Conservation (phyloP, 2,888 invertebrate species). For the Drosophila suboccidentalis region DNA sequence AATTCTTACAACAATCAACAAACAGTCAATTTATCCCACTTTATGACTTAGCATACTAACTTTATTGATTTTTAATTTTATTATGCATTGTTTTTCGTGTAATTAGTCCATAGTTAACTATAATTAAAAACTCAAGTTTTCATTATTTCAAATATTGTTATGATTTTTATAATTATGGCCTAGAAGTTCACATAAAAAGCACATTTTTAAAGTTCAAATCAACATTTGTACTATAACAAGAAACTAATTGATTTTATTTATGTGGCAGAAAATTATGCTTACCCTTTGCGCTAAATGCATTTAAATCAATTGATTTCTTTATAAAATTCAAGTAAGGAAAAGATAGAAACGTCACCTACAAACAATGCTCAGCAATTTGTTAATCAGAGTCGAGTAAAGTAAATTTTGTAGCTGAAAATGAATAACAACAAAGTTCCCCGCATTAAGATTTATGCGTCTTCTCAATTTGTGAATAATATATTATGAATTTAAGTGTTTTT, state of each 20-base stretch:
- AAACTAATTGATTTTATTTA: neutral
- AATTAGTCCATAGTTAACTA: neutral
- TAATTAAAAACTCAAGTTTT: neutral
- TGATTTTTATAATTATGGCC: too few species aligned
- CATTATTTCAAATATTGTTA: neutral
- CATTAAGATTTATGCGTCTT: slow-evolving; percentile 43
- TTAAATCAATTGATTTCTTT: neutral
- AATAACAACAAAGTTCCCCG: slow-evolving; percentile 1
- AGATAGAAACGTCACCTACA: neutral
- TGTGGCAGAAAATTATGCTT: too few species aligned
- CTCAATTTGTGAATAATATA: slow-evolving; percentile 61
- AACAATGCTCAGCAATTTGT: slow-evolving; percentile 1
- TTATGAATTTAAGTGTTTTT: slow-evolving; percentile 40
- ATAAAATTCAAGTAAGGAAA: neutral
- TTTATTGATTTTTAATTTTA: neutral
- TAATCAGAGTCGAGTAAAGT: slow-evolving; percentile 20
- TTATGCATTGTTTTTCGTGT: neutral
- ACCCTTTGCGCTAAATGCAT: neutral
- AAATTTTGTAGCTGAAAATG: neutral
- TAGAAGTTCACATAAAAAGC: too few species aligned
- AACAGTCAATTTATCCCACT: neutral
- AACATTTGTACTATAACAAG: neutral
- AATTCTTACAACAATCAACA: neutral
- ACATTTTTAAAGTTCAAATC: neutral
- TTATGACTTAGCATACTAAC: neutral